Evolutionary conservation across 2,888 invertebrate species (phyloP).

Genomic region (Spodoptera exigua): DNA sequence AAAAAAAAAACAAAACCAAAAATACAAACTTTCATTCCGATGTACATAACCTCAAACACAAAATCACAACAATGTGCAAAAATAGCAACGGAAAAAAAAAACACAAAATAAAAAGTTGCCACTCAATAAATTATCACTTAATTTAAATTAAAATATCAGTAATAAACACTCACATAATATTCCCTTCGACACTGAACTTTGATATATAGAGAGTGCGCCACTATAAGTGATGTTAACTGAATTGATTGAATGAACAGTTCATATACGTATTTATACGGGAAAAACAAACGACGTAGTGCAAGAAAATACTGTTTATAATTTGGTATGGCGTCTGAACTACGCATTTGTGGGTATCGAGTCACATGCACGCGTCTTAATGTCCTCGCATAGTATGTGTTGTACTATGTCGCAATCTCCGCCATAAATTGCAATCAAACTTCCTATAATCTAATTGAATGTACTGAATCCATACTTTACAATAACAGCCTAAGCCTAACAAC

Average conservation of each 20-base stretch:
- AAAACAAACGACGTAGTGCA: slow-evolving; percentile 39
- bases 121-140: slow-evolving; percentile 43
- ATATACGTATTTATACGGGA: slow-evolving; percentile 50
- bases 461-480: slow-evolving; percentile 19
- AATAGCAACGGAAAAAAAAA: slow-evolving; percentile 19
- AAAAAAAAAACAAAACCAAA: no score
- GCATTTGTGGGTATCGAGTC: slow-evolving; percentile 33
- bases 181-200: slow-evolving; percentile 41
- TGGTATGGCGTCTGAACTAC: slow-evolving; percentile 45
- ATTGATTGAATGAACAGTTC: slow-evolving; percentile 52
- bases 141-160: slow-evolving; percentile 47
- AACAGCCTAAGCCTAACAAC: no score
- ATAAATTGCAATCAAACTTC: slow-evolving; percentile 19
- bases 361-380: slow-evolving; percentile 24
- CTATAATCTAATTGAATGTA: slow-evolving; percentile 23
- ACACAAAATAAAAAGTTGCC: slow-evolving; percentile 25
- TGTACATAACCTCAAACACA: slow-evolving; percentile 1
- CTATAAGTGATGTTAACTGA: slow-evolving; percentile 50
- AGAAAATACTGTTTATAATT: slow-evolving; percentile 49
- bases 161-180: slow-evolving; percentile 45
- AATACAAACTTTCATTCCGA: neutral
- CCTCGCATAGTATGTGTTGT: slow-evolving; percentile 14
- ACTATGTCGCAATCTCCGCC: slow-evolving; percentile 22
- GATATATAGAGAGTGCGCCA: slow-evolving; percentile 48
- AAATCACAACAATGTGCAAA: slow-evolving; percentile 1